Percentiles rank a stretch among this genome's conserved stretches.
These are phyloP conservation scores for Amphiprion clarkii DNA, from an alignment of 2,797 vertebrate species.

Conservation along the genomic window DNA sequence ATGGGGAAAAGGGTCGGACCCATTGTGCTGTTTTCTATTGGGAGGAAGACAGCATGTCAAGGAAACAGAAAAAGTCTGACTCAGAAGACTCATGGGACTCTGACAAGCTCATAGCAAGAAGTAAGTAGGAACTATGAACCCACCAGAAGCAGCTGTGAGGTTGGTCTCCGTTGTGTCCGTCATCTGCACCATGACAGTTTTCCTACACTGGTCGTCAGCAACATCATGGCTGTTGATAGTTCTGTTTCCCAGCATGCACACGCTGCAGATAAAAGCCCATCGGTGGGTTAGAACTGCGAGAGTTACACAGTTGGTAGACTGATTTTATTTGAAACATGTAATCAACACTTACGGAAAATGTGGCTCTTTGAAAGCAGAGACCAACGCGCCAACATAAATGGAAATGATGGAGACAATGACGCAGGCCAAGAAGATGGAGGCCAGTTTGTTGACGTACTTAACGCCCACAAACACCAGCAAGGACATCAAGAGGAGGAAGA, in stretches of 20 bases:
- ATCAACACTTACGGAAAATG: slow-evolving; percentile 85
- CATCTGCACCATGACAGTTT: slow-evolving; percentile 67
- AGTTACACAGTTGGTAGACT: too few species aligned
- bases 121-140: neutral
- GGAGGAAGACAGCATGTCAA: neutral
- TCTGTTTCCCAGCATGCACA: slow-evolving; percentile 93
- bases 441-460: slow-evolving; percentile 94
- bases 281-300: neutral
- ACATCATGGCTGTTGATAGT: slow-evolving; percentile 87
- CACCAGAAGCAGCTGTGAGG: slow-evolving; percentile 44
- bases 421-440: slow-evolving; percentile 92
- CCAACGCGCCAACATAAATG: slow-evolving; percentile 91
- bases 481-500: slow-evolving; percentile 91
- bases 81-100: too few species aligned
- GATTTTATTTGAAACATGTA: rapidly evolving
- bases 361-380: slow-evolving; percentile 90
- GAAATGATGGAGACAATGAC: slow-evolving; percentile 93
- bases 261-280: slow-evolving; percentile 71
- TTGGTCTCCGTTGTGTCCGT: slow-evolving; percentile 58
- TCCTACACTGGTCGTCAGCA: slow-evolving; percentile 76
- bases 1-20: slow-evolving; percentile 34
- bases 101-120: too few species aligned
- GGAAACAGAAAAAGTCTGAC: neutral
- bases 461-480: slow-evolving; percentile 93
- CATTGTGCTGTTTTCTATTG: slow-evolving; percentile 68